Conservation (phyloP, 1,140 invertebrate genomes). For the Lordiphosa collinella region DNA sequence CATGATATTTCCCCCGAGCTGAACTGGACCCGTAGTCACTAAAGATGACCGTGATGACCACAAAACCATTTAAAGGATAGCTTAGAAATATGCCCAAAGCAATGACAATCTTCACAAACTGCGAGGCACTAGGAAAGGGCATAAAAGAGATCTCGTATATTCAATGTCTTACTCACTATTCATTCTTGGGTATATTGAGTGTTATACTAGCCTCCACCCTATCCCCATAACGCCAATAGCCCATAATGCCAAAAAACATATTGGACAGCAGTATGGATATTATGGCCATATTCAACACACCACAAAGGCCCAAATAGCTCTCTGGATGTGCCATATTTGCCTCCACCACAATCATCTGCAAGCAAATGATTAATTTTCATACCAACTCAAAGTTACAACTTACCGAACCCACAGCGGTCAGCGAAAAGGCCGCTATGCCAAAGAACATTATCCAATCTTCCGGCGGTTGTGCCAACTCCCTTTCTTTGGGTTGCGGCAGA, state of each 20-base stretch:
- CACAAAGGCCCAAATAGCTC: slow-evolving; percentile 44
- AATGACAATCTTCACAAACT: slow-evolving; percentile 43
- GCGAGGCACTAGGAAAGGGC: slow-evolving; percentile 16
- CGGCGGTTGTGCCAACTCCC: slow-evolving; percentile 25
- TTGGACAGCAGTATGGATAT: slow-evolving; percentile 50
- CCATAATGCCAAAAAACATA: slow-evolving; percentile 51
- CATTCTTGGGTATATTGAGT: slow-evolving; percentile 42
- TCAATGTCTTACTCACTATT: slow-evolving; percentile 35
- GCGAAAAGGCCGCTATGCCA: slow-evolving; percentile 55
- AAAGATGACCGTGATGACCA: slow-evolving; percentile 53
- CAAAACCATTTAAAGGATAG: slow-evolving; percentile 54
- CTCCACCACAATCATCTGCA: slow-evolving; percentile 57
- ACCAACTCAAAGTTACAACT: background rate
- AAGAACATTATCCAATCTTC: slow-evolving; percentile 45
- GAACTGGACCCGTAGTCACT: slow-evolving; percentile 20
- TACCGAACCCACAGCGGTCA: slow-evolving; percentile 57
- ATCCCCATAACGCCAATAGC: slow-evolving; percentile 56
- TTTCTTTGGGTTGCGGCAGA: slow-evolving; percentile 15
- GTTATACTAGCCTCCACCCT: slow-evolving; percentile 50
- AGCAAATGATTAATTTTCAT: background rate
- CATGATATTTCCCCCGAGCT: slow-evolving; percentile 18
- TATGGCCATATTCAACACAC: slow-evolving; percentile 50
- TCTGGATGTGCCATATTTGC: slow-evolving; percentile 49
- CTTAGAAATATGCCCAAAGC: slow-evolving; percentile 50
- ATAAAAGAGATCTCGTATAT: slow-evolving; percentile 3